Conservation (phyloP, 2,888 invertebrate species). For the Thymelicus lineola region DNA sequence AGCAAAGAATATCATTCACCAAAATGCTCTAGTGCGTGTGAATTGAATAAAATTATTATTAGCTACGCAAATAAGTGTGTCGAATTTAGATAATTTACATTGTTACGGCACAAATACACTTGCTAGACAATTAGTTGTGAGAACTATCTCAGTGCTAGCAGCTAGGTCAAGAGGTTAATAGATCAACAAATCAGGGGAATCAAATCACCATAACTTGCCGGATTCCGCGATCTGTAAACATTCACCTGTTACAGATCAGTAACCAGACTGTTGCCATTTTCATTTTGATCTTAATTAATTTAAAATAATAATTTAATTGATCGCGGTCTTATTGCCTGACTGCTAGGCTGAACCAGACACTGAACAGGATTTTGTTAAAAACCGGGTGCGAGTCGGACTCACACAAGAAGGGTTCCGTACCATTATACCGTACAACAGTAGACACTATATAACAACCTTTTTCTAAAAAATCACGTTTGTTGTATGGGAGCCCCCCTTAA, state of each 20-base stretch:
- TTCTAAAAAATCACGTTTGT: too few species aligned
- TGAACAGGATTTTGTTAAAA: too few species aligned
- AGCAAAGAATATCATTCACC: too few species aligned
- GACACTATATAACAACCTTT: too few species aligned
- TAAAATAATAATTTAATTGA: too few species aligned
- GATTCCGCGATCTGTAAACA: constrained; percentile 9
- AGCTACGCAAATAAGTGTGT: background rate
- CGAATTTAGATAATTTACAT: constrained; percentile 1
- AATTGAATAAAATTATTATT: background rate
- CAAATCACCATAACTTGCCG: constrained; percentile 26
- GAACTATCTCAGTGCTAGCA: background rate
- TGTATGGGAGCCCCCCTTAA: too few species aligned
- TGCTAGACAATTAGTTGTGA: background rate
- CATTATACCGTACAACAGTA: too few species aligned
- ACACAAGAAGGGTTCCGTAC: too few species aligned
- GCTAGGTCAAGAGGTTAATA: constrained; percentile 7
- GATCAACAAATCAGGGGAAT: constrained; percentile 36
- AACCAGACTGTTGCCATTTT: constrained; percentile 27
- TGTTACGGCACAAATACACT: background rate
- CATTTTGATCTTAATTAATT: constrained; percentile 12
- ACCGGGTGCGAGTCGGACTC: too few species aligned
- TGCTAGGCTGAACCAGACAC: too few species aligned
- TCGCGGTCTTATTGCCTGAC: too few species aligned
- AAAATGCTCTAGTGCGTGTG: background rate
- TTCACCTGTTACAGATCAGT: background rate